Conservation (phyloP, 2,113 vertebrate genomes). For the Eurypyga helias region DNA sequence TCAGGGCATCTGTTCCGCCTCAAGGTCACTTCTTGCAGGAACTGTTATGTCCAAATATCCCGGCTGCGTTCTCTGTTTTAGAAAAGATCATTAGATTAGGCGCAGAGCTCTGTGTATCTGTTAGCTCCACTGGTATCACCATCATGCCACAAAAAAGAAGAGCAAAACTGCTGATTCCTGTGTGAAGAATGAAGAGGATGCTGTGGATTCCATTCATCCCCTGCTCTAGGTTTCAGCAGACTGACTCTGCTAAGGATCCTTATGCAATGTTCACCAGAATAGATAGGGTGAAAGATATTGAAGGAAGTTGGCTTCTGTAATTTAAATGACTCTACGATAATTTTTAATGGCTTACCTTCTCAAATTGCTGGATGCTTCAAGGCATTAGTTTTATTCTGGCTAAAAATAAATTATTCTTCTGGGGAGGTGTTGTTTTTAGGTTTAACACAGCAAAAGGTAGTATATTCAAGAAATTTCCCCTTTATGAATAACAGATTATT, state of each 20-base stretch:
- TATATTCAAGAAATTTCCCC: not conserved
- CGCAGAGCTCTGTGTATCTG: not conserved
- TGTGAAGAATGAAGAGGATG: not conserved
- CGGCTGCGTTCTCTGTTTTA: not conserved
- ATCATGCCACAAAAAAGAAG: not conserved
- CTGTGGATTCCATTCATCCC: not conserved
- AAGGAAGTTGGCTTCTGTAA: not conserved
- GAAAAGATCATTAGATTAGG: not conserved
- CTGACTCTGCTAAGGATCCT: not conserved
- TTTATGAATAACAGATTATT: not conserved
- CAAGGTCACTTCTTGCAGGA: not conserved
- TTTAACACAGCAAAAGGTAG: not conserved
- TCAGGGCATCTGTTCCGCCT: not conserved
- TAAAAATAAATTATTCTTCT: slow-evolving; percentile 4
- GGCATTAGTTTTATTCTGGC: not conserved
- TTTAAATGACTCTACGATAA: not conserved
- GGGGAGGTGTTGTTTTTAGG: not conserved
- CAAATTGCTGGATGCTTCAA: not conserved
- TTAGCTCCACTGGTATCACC: not conserved
- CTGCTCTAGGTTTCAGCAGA: not conserved
- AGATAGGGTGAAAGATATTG: not conserved
- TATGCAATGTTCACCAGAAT: rapidly evolving
- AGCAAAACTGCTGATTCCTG: not conserved
- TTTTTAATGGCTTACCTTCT: slow-evolving; percentile 45
- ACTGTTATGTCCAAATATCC: not conserved